These are phyloP conservation scores for Spicauda simplicius DNA, from an alignment of 2,888 invertebrate species.

Conservation along the genomic window DNA sequence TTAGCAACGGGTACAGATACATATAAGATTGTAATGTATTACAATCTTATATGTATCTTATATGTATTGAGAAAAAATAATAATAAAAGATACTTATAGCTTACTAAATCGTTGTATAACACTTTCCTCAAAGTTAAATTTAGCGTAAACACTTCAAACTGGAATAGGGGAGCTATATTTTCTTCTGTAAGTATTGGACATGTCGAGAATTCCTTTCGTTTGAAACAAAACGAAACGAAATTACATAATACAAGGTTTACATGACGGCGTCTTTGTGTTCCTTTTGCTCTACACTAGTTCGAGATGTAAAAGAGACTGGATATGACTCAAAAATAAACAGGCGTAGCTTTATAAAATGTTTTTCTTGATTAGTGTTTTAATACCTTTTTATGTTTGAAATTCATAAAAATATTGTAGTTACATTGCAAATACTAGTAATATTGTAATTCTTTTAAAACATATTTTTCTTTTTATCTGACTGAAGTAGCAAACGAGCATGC, in stretches of 20 bases:
- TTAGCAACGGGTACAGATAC: too few relatives aligned
- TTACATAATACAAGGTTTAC: constrained; percentile 60
- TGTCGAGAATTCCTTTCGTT: constrained; percentile 48
- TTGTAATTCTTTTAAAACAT: too few relatives aligned
- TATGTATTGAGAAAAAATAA: too few relatives aligned
- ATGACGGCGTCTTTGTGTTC: constrained; percentile 53
- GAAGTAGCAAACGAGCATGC: too few relatives aligned
- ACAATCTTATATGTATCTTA: too few relatives aligned
- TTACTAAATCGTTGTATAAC: background rate
- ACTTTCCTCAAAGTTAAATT: background rate
- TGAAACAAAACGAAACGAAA: constrained; percentile 59
- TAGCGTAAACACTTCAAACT: constrained; percentile 20
- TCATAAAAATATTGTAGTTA: too few relatives aligned
- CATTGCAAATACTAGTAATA: too few relatives aligned
- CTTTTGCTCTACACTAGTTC: constrained; percentile 45
- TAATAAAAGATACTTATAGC: background rate
- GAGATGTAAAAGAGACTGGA: constrained; percentile 37
- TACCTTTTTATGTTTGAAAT: background rate
- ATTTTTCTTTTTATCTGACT: too few relatives aligned
- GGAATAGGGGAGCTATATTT: constrained; percentile 37
- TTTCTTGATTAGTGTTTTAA: background rate
- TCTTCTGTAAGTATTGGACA: constrained; percentile 44
- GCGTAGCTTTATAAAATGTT: background rate
- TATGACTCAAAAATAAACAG: background rate
- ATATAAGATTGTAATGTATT: too few relatives aligned